Base-by-base conservation (phyloP, 2,888 invertebrate species). In the Chymomyza procnemis region DNA sequence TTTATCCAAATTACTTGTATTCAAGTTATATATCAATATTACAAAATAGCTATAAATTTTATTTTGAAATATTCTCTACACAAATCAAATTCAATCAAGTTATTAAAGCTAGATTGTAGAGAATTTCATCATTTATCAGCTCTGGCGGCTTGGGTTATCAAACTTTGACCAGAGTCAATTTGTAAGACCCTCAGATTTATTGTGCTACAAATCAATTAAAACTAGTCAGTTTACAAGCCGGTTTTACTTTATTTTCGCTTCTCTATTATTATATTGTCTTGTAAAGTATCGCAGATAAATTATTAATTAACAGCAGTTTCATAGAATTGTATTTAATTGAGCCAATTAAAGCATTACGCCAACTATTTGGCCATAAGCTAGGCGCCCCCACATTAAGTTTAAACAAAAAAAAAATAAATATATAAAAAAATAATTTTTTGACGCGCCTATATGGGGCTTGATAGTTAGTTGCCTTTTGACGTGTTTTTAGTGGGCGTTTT, bases 131-230 rank as follows among this genome's bases (percentile, higher is more conserved):
- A 66, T 62, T 64, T 76, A 76, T 76, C 74, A 63, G 61, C 64
- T 74, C n/a, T n/a, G n/a, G n/a, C n/a, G n/a, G 52, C 46, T 50
- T 30, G 41, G 48, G 74, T 78, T 81, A 78, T 79, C 78, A 69
- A 58, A 69, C 66, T 71, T 69, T 74, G 74, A 74, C 58, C 78
- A 77, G 81, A 77, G 71, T 81, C 71, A 78, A 57, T 78, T 14
- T 64, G 22, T 48, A 69, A 66, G 63, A 41, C 72, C 66, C 72
- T 67, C 63, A 74, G 76, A 76, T 76, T 69, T 67, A 64, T 68
- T 26, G 41, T 58, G 18, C 19, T 50, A 50, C 48, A 58, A 59
- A 22, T 59, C 14, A 34, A 22, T 55, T 55, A 19, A n/a, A 55
- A 16, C 16, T n/a, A 55, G 55, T 18, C 8, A 21, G 69, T 69